Evolutionary conservation across 2,888 invertebrate genomes (phyloP).

Genomic region (Drepana falcataria): DNA sequence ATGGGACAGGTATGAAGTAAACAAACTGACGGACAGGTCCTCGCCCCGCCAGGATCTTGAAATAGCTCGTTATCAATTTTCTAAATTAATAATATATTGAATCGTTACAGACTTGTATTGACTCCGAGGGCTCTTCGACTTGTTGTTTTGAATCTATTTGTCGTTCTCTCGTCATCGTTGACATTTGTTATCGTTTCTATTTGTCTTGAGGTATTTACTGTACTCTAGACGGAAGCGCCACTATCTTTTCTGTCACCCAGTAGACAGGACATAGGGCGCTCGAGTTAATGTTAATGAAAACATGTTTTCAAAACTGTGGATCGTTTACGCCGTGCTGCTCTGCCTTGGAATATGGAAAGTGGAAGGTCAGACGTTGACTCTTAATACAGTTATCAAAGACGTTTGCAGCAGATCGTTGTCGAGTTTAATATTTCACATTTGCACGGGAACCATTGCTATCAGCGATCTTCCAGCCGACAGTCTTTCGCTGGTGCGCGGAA

Average conservation of each 20-base stretch:
- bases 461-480: constrained; percentile 35
- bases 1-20: not conserved
- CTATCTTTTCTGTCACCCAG: constrained; percentile 39
- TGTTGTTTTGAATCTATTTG: constrained; percentile 71
- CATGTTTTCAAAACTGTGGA: constrained; percentile 40
- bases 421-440: constrained; percentile 42
- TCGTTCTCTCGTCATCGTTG: constrained; percentile 59
- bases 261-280: constrained; percentile 28
- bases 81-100: constrained; percentile 55
- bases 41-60: constrained; percentile 54
- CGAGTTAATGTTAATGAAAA: constrained; percentile 15
- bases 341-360: constrained; percentile 18
- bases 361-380: constrained; percentile 36
- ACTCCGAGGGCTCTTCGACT: constrained; percentile 49
- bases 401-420: constrained; percentile 48
- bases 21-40: constrained; percentile 15
- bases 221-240: constrained; percentile 62
- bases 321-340: constrained; percentile 39
- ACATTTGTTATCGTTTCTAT: constrained; percentile 72
- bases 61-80: constrained; percentile 54
- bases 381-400: constrained; percentile 40
- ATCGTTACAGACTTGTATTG: constrained; percentile 49
- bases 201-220: constrained; percentile 53
- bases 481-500: constrained; percentile 38
- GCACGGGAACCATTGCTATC: constrained; percentile 37